Evolutionary conservation across 1,140 invertebrate genomes (phyloP), one percentile per base, ranked within the genome.

Genomic region (Drosophila setifemur): DNA sequence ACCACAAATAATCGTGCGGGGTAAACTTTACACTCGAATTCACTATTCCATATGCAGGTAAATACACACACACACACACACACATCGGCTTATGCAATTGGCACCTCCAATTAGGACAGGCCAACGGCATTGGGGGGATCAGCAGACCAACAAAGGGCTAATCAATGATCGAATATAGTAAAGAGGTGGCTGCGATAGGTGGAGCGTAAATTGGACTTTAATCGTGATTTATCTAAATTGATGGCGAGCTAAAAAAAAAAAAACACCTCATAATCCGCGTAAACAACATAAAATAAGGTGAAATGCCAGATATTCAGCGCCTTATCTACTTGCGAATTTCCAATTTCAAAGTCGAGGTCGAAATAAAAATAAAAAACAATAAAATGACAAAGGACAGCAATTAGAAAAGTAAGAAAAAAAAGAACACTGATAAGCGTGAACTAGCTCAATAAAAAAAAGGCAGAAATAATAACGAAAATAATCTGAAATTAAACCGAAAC

Each of bases 281-380:
- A 6, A 53, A 48, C 12, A 33, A 18, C 14, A 49, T 29, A 11
- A 28, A 47, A 55, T 12, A 33, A 0, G 4, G 33, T 40, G 33
- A 42, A 39, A 33, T 52, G 18, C 9, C 53, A 43, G 35, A 45
- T 28, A 48, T 39, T 11, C n/a, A n/a, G n/a, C n/a, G 26, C 28
- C 63, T 71, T 79, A 79, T 79, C 75, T 67, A 23, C 21, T 33
- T 25, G 53, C 47, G 45, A 64, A 75, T 71, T 72, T 75, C 66
- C 33, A 55, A 75, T 75, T 82, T 81, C 72, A 81, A 75, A 79
- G 76, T 79, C 76, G 76, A 81, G 66, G 76, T 67, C n/a, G n/a
- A n/a, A n/a, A n/a, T n/a, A n/a, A 57, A 79, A 55, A 47, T 47
- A 29, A 40, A 53, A 45, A 55, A 42, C 53, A 54, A 64, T 47